A percentile compares a stretch with the other conserved stretches of the same genome.
phyloP scores from a whole-genome alignment of 2,113 vertebrate genomes.

The Platichthys flesus region DNA sequence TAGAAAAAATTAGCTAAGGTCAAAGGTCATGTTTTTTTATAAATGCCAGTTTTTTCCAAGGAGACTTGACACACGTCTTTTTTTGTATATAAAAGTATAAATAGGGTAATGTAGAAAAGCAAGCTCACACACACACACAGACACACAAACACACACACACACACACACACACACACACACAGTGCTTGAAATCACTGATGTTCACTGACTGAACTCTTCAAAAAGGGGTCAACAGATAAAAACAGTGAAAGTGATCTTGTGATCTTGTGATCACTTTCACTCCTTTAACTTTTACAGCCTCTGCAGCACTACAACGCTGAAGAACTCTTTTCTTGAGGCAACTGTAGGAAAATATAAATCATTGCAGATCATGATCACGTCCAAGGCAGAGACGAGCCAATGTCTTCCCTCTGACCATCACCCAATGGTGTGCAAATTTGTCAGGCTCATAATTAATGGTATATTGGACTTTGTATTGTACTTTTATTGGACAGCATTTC shows the following conservation, averaged over 20 bases:
- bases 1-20: not conserved
- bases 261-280: slow-evolving; percentile 7
- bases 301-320: not conserved
- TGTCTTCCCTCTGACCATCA: slow-evolving; percentile 11
- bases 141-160: not conserved
- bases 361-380: slow-evolving; percentile 9
- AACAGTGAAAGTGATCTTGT: slow-evolving; percentile 13
- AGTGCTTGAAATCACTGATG: not conserved
- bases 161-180: not conserved
- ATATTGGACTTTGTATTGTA: slow-evolving; percentile 14
- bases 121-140: not conserved
- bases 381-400: slow-evolving; percentile 10
- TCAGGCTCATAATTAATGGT: slow-evolving; percentile 41
- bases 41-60: not conserved
- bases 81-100: not conserved
- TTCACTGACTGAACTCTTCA: slow-evolving; percentile 20
- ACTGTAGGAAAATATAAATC: slow-evolving; percentile 42
- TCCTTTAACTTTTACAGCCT: not conserved
- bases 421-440: slow-evolving; percentile 43
- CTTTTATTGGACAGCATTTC: slow-evolving; percentile 48
- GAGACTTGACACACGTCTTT: not conserved
- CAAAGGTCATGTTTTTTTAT: slow-evolving; percentile 18
- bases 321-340: slow-evolving; percentile 15
- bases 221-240: slow-evolving; percentile 11
- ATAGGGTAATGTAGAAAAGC: not conserved